Evolutionary conservation across 2,797 vertebrate genomes (phyloP).

Genomic region (Morus bassanus): DNA sequence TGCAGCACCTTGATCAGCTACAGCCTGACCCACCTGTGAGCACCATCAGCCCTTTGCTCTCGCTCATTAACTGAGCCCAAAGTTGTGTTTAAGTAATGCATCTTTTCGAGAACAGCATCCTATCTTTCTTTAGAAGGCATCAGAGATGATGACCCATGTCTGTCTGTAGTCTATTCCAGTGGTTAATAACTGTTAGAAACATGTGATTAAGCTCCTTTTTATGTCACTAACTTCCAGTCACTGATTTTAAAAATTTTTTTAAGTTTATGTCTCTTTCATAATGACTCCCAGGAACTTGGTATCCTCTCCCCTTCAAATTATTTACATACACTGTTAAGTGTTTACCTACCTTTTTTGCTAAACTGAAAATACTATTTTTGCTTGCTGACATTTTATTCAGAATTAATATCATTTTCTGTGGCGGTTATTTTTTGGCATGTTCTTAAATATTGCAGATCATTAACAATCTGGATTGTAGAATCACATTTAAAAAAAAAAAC

Average conservation of each 20-base stretch:
- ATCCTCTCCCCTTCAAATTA: neutral
- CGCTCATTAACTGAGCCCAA: neutral
- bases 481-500: neutral
- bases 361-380: conserved; percentile 7
- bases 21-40: neutral
- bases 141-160: neutral
- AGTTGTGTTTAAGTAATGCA: neutral
- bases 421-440: neutral
- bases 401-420: neutral
- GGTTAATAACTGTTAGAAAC: neutral
- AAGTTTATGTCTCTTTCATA: neutral
- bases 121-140: neutral
- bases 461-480: neutral
- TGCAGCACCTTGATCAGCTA: neutral
- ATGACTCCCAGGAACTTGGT: neutral
- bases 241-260: neutral
- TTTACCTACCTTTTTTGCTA: neutral
- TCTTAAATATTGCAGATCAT: neutral
- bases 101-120: neutral
- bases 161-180: neutral
- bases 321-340: neutral
- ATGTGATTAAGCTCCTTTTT: neutral
- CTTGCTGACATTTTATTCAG: neutral
- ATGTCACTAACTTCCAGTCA: neutral
- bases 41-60: neutral